Evolutionary conservation across 2,888 invertebrate species (phyloP).

Genomic region (Caenorhabditis afra): DNA sequence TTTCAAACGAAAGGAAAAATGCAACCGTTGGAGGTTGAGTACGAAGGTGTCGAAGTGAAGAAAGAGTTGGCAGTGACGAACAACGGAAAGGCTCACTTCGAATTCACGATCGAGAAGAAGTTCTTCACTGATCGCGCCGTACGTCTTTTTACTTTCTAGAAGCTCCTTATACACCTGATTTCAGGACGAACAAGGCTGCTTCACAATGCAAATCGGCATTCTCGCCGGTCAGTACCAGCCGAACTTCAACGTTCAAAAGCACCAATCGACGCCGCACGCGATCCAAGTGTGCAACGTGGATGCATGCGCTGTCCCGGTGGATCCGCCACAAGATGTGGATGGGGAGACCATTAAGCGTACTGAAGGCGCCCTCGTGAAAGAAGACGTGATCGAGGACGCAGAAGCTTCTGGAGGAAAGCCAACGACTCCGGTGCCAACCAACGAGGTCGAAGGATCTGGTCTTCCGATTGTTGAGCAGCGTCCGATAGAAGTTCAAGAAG

Average conservation of each 20-base stretch:
- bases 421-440: conserved; percentile 2
- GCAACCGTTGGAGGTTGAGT: conserved; percentile 20
- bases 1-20: conserved; percentile 62
- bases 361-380: conserved; percentile 10
- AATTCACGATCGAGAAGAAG: conserved; percentile 50
- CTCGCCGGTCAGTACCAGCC: conserved; percentile 63
- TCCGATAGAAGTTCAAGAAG: conserved; percentile 2
- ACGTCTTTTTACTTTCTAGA: conserved; percentile 1
- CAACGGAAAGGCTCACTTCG: conserved; percentile 52
- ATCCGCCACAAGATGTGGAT: conserved; percentile 38
- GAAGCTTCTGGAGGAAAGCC: conserved; percentile 41
- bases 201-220: conserved; percentile 65
- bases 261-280: conserved; percentile 47
- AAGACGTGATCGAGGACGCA: conserved; percentile 5
- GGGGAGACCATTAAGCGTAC: conserved; percentile 21
- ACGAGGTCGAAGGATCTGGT: conserved; percentile 49
- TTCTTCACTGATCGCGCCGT: conserved; percentile 56
- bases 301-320: conserved; percentile 25
- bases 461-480: conserved; percentile 16
- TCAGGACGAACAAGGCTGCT: conserved; percentile 60
- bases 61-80: conserved; percentile 36
- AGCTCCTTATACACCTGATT: neutral
- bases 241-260: conserved; percentile 61
- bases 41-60: conserved; percentile 25
- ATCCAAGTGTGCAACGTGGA: conserved; percentile 59